These are phyloP conservation scores for Pithys albifrons DNA, from an alignment of 2,113 vertebrate species.

Conservation along the genomic window DNA sequence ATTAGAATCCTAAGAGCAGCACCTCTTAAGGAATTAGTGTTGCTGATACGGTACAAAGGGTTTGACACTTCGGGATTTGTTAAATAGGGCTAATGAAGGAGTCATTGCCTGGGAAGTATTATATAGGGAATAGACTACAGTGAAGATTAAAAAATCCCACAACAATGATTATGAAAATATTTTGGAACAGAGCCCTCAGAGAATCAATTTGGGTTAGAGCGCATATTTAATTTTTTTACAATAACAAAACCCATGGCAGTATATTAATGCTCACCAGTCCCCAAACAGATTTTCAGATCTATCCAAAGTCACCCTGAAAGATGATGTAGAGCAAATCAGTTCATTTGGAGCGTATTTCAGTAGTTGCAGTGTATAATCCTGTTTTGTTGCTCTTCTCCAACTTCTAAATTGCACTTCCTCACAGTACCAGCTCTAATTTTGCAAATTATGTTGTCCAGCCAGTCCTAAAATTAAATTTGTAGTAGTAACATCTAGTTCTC, in stretches of 20 bases:
- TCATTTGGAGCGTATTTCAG: neutral
- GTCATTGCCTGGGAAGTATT: constrained; percentile 16
- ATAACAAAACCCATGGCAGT: constrained; percentile 40
- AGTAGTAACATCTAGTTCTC: neutral
- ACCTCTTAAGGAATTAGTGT: neutral
- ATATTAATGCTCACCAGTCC: neutral
- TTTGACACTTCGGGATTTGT: constrained; percentile 8
- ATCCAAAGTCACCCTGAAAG: constrained; percentile 63
- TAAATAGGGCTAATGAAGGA: constrained; percentile 49
- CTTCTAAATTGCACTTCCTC: neutral
- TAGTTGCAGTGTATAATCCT: neutral
- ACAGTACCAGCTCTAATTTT: neutral
- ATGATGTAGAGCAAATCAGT: neutral
- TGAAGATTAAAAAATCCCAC: constrained; percentile 17
- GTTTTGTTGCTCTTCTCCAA: neutral
- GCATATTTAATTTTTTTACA: constrained; percentile 25
- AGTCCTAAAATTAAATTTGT: constrained; percentile 5
- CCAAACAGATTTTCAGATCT: neutral
- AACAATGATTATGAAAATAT: constrained; percentile 56
- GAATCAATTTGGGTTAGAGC: constrained; percentile 21
- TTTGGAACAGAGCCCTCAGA: constrained; percentile 26
- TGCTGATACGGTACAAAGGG: neutral
- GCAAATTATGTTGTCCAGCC: neutral
- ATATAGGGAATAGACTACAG: neutral
- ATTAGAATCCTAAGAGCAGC: neutral